Base-by-base conservation (phyloP, 2,888 invertebrate genomes). In the Ferdinandea cuprea region DNA sequence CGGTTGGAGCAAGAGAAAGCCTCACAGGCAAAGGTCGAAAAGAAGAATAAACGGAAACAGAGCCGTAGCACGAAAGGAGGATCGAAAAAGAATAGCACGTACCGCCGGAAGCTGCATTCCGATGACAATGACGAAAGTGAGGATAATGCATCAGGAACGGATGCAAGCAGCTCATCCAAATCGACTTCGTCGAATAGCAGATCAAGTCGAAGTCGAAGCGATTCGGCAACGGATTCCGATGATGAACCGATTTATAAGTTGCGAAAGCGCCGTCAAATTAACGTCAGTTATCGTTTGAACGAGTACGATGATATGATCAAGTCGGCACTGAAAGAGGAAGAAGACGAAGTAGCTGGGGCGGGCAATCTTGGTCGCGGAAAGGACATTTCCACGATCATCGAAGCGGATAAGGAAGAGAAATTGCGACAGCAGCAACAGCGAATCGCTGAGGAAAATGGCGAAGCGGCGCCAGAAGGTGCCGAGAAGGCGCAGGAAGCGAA, bases 251-350 rank as follows among this genome's bases (percentile, higher is more conserved):
- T 96, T 86, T 97, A 97, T 91, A 95, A 97, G 76, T 91, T 97
- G 86, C 93, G 98, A 15, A 95, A 96, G 87, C 93, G 98, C 15
- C 92, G 95, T 0, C 94, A 95, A 88, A 94, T 96, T 48, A 95
- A 95, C 85, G 95, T 97, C 69, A 96, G 95, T 89, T 95, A 96
- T 88, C 94, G 95, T 85, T 95, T 98, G 86, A 96, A 96, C 89
- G 98, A 99, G 90, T 99, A 96, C 91, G 99, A 99, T 89, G 96
- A 98, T 30, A 94, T 99, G 89, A 99, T 99, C 86, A 96, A 97
- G 89, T 97, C 96, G 42, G 99, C 99, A 8, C 95, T 97, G 86
- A 94, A 94, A 91, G 90, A 90, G 69, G 96, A 96, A 88, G 94
- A 95, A 88, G 94, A 95, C 28, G 94, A 94, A 3, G 94, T 94